Conservation (phyloP, 2,888 invertebrate species). For the Colostygia pectinataria region DNA sequence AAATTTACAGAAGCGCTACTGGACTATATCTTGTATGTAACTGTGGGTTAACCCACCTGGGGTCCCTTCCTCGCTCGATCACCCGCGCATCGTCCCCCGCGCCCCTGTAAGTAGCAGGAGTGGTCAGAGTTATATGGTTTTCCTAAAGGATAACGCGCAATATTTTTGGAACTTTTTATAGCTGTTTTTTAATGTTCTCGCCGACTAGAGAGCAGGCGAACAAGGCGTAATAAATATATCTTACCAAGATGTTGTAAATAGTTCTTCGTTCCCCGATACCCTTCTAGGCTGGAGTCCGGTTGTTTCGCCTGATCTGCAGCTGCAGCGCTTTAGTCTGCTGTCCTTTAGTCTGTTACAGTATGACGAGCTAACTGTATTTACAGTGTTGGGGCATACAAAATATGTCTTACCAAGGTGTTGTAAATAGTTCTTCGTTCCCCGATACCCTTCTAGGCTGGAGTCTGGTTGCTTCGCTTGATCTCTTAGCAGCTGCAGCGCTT, state of each 20-base stretch:
- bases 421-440: conserved; percentile 94
- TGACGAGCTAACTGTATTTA: conserved; percentile 96
- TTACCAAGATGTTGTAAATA: conserved; percentile 95
- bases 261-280: conserved; percentile 92
- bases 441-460: conserved; percentile 90
- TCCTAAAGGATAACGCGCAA: too few species aligned
- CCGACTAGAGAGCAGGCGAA: too few species aligned
- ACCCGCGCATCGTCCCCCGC: too few species aligned
- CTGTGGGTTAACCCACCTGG: too few species aligned
- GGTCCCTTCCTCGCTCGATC: too few species aligned
- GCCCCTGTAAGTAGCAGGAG: too few species aligned
- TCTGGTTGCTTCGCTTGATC: conserved; percentile 89
- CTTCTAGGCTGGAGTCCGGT: conserved; percentile 89
- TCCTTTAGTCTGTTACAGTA: conserved; percentile 96
- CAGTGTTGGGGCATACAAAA: conserved; percentile 93
- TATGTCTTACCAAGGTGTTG: conserved; percentile 92
- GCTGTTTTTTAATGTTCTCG: too few species aligned
- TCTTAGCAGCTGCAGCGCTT: conserved; percentile 93
- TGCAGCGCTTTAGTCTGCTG: conserved; percentile 96
- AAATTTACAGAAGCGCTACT: too few species aligned
- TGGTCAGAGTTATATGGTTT: too few species aligned
- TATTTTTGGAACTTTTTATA: too few species aligned
- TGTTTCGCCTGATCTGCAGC: conserved; percentile 88
- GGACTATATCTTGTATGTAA: too few species aligned
- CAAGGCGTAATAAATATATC: too few species aligned